These are phyloP conservation scores for Mimachlamys varia DNA, from an alignment of 2,888 invertebrate species.

Conservation along the genomic window DNA sequence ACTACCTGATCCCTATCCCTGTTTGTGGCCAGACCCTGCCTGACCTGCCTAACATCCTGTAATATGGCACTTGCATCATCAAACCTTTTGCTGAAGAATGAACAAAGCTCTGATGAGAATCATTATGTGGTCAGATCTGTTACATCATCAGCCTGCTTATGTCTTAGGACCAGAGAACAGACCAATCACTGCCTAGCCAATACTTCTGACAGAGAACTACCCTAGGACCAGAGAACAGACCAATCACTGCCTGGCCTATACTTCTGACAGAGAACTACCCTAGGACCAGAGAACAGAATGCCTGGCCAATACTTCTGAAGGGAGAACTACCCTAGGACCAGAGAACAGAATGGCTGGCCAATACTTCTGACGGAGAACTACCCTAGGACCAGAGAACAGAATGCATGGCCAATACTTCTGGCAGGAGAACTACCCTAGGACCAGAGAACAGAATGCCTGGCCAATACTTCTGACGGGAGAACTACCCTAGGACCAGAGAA, in stretches of 20 bases:
- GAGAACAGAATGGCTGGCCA: background rate
- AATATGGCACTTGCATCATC: slow-evolving; percentile 19
- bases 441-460: background rate
- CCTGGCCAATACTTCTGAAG: background rate
- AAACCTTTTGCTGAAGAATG: background rate
- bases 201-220: background rate
- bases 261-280: background rate
- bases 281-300: background rate
- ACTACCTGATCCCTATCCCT: slow-evolving; percentile 33
- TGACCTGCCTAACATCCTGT: background rate
- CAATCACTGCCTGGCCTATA: background rate
- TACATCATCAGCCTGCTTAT: background rate
- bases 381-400: background rate
- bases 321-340: background rate
- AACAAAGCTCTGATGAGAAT: background rate
- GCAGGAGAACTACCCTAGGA: background rate
- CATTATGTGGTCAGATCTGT: background rate
- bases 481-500: background rate
- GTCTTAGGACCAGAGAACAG: background rate
- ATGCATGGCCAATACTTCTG: background rate
- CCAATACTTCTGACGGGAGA: background rate
- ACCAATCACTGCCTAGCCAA: background rate
- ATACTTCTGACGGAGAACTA: background rate
- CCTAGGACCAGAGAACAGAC: background rate
- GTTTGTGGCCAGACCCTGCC: background rate